A percentile compares a stretch with the other conserved stretches of the same genome.
These are phyloP conservation scores for Mantis religiosa DNA, from an alignment of 2,888 invertebrate genomes.

Conservation along the genomic window DNA sequence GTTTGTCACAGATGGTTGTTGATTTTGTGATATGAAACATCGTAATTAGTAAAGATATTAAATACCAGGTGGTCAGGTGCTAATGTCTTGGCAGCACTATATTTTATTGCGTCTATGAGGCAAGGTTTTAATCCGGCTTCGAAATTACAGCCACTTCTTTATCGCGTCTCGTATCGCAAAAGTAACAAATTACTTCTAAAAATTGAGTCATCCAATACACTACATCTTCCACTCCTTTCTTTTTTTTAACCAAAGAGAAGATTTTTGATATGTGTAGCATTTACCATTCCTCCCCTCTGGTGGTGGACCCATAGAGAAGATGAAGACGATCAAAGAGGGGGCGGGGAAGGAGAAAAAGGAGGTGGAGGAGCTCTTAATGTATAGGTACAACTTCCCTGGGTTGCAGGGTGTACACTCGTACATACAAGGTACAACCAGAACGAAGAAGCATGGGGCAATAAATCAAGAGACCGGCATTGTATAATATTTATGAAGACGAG, in stretches of 20 bases:
- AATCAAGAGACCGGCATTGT: constrained; percentile 12
- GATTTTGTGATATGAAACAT: not conserved
- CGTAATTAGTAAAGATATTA: not conserved
- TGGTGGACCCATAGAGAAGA: not conserved
- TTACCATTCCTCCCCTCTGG: not conserved
- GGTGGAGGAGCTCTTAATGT: not conserved
- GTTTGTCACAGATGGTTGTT: not conserved
- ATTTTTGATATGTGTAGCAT: not conserved
- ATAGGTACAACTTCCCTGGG: not conserved
- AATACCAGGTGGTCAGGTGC: not conserved
- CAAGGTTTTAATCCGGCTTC: not conserved
- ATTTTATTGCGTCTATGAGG: not conserved
- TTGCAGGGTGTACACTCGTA: not conserved
- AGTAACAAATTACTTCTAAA: not conserved
- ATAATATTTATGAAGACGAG: constrained; percentile 17
- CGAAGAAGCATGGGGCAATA: constrained; percentile 4
- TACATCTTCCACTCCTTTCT: not conserved
- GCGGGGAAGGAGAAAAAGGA: not conserved
- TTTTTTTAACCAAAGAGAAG: not conserved
- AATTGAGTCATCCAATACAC: not conserved
- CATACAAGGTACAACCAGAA: not conserved
- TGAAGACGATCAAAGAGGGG: not conserved
- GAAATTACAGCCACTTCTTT: not conserved
- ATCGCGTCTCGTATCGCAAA: not conserved
- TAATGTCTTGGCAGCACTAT: not conserved